phyloP scores from a whole-genome alignment of 2,888 invertebrate species.

The Tethea ocularis region DNA sequence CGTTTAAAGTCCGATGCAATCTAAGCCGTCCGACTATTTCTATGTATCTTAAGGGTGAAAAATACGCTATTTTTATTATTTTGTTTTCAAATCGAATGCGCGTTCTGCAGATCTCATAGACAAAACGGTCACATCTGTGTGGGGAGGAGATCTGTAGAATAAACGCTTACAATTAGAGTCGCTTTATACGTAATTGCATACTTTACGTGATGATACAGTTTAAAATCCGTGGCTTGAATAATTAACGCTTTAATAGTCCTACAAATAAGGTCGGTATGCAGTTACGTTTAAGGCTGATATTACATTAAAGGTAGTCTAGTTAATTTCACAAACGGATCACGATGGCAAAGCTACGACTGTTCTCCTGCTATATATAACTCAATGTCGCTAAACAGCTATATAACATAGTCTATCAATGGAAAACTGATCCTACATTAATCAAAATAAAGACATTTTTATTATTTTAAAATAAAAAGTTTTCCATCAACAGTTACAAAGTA shows the following conservation, averaged over 20 bases:
- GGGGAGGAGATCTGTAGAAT: conserved; percentile 15
- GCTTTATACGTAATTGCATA: background rate
- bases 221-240: no score
- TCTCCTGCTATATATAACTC: conserved; percentile 5
- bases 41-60: conserved; percentile 56
- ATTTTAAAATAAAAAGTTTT: background rate
- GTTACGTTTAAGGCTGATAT: background rate
- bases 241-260: background rate
- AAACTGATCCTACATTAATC: background rate
- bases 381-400: background rate
- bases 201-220: background rate
- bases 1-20: conserved; percentile 4
- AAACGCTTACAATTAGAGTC: background rate
- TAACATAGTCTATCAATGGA: conserved; percentile 7
- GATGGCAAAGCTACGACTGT: conserved; percentile 15
- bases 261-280: background rate
- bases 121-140: conserved; percentile 1
- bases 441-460: background rate
- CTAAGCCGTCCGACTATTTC: conserved; percentile 39
- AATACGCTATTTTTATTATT: conserved; percentile 42
- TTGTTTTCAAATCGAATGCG: conserved; percentile 26
- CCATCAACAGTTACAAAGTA: conserved; percentile 8
- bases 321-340: conserved; percentile 15
- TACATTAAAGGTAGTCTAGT: conserved; percentile 2
- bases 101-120: conserved; percentile 21